Evolutionary conservation across 2,888 invertebrate species (phyloP), one percentile per base, ranked within the genome.

Genomic region (Agrotis clavis): DNA sequence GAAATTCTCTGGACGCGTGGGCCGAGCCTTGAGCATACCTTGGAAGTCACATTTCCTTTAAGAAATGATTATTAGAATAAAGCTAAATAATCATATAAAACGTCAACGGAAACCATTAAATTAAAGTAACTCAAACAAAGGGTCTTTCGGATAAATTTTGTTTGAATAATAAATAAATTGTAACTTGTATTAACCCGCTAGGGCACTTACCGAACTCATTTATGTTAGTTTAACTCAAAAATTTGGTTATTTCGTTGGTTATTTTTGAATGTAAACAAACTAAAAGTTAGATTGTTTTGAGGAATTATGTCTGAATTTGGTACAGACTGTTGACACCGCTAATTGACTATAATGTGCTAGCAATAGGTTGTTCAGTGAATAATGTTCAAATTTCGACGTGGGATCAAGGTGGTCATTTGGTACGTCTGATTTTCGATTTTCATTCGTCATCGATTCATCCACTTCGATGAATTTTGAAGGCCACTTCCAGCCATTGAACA

Each of bases 51-150:
- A 19, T 4, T 68, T 53, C 21, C 21, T 47, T 59, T 59, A 25
- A 25, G 25, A 71, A 4, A 18, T 18, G 18, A 41, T 41, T 25
- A n/a, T 56, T 14, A 13, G 4, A 56, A 45, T 21, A 9, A 41
- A 41, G 41, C 11, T 41, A 41, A 5, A 41, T 11, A 41, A 35
- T 35, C 35, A 25, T 35, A 19, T 11, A 53, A 63, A 71, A 69
- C 19, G 21, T 41, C 35, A 25, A 18, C 14, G 2, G 16, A 61
- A 66, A 6, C 2, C 30, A 67, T 41, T 41, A 65, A 70, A 69
- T 67, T 70, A 48, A 70, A 67, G 59, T 71, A 61, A 59, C 25
- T 54, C 1, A 18, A 66, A 70, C 35, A 81, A 79, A 78, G 11
- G 54, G 16, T 45, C 18, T 11, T 54, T 30, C 9, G 54, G 30